Evolutionary conservation across 2,888 invertebrate species (phyloP), one percentile per base, ranked within the genome.

Genomic region (Habrosyne pyritoides): DNA sequence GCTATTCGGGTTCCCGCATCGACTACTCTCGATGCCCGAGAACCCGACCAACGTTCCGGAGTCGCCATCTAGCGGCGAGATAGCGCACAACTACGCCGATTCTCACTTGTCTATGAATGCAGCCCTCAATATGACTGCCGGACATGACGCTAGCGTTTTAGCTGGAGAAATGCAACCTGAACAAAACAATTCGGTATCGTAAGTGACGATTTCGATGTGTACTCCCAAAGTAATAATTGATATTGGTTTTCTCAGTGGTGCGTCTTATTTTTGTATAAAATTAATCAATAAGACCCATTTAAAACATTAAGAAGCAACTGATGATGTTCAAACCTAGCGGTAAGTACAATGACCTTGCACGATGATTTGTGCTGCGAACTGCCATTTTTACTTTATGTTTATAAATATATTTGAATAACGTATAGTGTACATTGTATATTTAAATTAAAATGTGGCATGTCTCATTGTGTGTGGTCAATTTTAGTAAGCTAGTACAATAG

Each of bases 1-100:
- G 94, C 96, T 97, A 80, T 96, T 96, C 94, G 96, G 96, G 94
- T 96, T 97, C 94, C 95, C 96, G 82, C 95, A 96, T 90, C 94
- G 96, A 84, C 93, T 96, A 60, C 94, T 96, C 89, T 94, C 88
- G 83, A 89, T 94, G 94, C 93, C 93, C 64, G 94, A 94, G 84
- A 94, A 94, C 94, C 94, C 94, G 94, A 86, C 66, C 62, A 75
- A 70, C 61, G 66, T 84, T 66, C 79, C 84, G 54, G 87, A 88
- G 79, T 72, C 88, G 75, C 89, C 90, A 86, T 89, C 92, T 88
- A 86, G 84, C 81, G 85, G 84, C 74, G 92, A 92, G 52, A 77
- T 87, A 53, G 84, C 88, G 83, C 91, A 92, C 87, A 92, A 91
- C 83, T 93, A 93, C 81, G 85, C 89, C 56, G 90, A 90, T 79